These are phyloP conservation scores for Steinernema feltiae DNA, from an alignment of 1,140 invertebrate species.

Conservation along the genomic window DNA sequence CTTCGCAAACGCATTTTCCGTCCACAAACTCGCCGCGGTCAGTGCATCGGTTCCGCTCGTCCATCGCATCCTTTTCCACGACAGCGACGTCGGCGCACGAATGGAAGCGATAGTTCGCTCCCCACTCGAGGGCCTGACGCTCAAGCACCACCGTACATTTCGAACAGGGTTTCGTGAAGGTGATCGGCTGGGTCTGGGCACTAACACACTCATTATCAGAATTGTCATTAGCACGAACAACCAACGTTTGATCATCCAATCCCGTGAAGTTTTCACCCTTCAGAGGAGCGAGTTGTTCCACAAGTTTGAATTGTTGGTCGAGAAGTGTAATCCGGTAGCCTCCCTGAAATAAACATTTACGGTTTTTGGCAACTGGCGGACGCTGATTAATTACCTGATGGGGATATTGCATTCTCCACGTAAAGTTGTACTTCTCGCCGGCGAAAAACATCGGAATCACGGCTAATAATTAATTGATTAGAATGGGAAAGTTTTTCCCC, in stretches of 20 bases:
- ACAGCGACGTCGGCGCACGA: slow-evolving; percentile 91
- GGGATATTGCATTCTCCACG: slow-evolving; percentile 87
- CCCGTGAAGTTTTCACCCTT: slow-evolving; percentile 67
- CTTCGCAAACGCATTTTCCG: slow-evolving; percentile 41
- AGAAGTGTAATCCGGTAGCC: slow-evolving; percentile 14
- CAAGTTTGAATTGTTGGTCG: slow-evolving; percentile 54
- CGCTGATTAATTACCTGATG: slow-evolving; percentile 68
- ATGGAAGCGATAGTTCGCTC: slow-evolving; percentile 76
- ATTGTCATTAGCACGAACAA: slow-evolving; percentile 23
- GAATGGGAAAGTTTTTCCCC: neutral
- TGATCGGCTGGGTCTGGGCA: slow-evolving; percentile 72
- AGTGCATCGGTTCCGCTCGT: slow-evolving; percentile 27
- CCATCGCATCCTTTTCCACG: slow-evolving; percentile 46
- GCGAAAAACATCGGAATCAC: slow-evolving; percentile 73
- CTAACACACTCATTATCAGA: slow-evolving; percentile 62
- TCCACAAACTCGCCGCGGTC: slow-evolving; percentile 34
- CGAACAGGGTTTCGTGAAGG: slow-evolving; percentile 74
- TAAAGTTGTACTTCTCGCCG: slow-evolving; percentile 77
- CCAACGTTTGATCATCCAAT: slow-evolving; percentile 71
- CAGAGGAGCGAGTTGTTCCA: slow-evolving; percentile 67
- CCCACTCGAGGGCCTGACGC: slow-evolving; percentile 82
- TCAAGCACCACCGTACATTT: slow-evolving; percentile 82
- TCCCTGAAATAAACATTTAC: slow-evolving; percentile 15
- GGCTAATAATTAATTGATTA: slow-evolving; percentile 21
- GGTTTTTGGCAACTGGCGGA: neutral